A percentile compares a stretch with the other conserved stretches of the same genome.
These are phyloP conservation scores for Spialia ferax DNA, from an alignment of 2,888 invertebrate species.

Conservation along the genomic window DNA sequence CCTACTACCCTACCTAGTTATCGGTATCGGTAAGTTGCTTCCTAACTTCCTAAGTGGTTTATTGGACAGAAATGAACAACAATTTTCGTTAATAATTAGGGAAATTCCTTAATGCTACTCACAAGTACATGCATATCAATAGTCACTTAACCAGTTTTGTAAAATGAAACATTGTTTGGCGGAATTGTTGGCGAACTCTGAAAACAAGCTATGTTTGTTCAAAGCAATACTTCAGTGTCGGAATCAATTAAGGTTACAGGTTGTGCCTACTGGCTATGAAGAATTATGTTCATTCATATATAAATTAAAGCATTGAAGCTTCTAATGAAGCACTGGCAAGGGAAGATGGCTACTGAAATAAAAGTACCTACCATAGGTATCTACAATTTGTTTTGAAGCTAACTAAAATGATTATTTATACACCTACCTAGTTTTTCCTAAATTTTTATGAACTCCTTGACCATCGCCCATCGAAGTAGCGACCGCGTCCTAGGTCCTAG, in stretches of 20 bases:
- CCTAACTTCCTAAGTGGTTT: too few relatives aligned
- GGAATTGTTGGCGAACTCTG: slow-evolving; percentile 63
- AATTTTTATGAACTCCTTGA: too few relatives aligned
- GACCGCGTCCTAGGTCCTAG: too few relatives aligned
- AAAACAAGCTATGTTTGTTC: slow-evolving; percentile 54
- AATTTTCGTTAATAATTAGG: background rate
- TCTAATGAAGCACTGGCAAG: background rate
- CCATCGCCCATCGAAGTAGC: too few relatives aligned
- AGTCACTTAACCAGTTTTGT: slow-evolving; percentile 59
- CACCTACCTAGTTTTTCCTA: too few relatives aligned
- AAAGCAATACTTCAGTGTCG: slow-evolving; percentile 38
- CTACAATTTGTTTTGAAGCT: too few relatives aligned
- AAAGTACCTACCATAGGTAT: too few relatives aligned
- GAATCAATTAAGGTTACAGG: slow-evolving; percentile 35
- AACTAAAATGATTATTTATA: too few relatives aligned
- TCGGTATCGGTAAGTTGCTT: too few relatives aligned
- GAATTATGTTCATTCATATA: slow-evolving; percentile 26
- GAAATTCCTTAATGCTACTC: slow-evolving; percentile 5
- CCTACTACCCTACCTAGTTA: background rate
- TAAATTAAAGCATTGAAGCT: slow-evolving; percentile 8
- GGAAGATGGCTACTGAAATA: too few relatives aligned
- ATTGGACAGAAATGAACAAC: background rate
- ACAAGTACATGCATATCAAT: slow-evolving; percentile 23
- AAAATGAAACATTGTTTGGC: slow-evolving; percentile 68
- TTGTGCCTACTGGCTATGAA: background rate